Evolutionary conservation across 2,888 invertebrate genomes (phyloP), one percentile per base, ranked within the genome.

Genomic region (Drosophila buzzatii): DNA sequence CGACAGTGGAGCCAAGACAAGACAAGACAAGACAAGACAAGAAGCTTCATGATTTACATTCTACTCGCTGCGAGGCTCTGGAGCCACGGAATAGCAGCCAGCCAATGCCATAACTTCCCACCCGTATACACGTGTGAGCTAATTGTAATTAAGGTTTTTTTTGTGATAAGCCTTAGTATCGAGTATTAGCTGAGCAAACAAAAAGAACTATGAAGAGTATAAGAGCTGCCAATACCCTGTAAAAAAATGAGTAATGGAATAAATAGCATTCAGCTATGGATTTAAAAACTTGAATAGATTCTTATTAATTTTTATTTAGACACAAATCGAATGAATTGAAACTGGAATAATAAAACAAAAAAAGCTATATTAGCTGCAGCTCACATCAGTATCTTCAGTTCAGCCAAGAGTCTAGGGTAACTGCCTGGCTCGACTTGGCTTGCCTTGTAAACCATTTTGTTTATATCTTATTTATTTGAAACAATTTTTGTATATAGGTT

Each of bases 1-100:
- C 12, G 56, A 60, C 51, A 63, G 12, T 20, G 3, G 1, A 42
- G 39, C 23, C 16, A 18, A 33, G 31, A n/a, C n/a, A n/a, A 20
- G 55, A 18, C 33, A 42, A 20, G n/a, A n/a, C 16, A 18, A 33
- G 31, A n/a, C n/a, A n/a, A 20, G 12, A 44, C 20, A 7, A 45
- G 45, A 23, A 45, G 33, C 51, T 39, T 33, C 51, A 35, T 66
- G 66, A 42, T 65, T 65, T 39, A 63, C 51, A 69, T 69, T 52
- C 65, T 27, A 27, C 27, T 2, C 0, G 23, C 23, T 23, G 23
- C 37, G 35, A 1, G 35, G 3, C 12, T 49, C 16, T 45, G 37
- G 37, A 47, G 51, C 69, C 18, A 2, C 5, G 44, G 39, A 16
- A 39, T n/a, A 20, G 44, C 44, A 3, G 9, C 20, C 53, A 67